Conservation (phyloP, 2,113 vertebrate species). For the Herpailurus yagouaroundi region DNA sequence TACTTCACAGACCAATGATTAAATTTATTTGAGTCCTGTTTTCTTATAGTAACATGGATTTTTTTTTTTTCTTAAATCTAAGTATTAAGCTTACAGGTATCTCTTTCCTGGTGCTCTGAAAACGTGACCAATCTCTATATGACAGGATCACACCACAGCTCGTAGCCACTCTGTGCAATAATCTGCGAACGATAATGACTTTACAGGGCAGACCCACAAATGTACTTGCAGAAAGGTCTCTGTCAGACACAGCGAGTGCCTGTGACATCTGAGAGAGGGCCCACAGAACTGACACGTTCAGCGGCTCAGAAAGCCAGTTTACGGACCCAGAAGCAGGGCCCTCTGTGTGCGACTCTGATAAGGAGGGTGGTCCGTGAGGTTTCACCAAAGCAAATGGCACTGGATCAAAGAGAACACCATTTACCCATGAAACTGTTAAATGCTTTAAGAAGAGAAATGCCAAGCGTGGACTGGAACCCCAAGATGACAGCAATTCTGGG, state of each 20-base stretch:
- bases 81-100: neutral
- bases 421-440: neutral
- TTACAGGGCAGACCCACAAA: neutral
- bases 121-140: neutral
- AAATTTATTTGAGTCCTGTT: neutral
- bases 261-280: constrained; percentile 21
- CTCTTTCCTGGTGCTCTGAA: neutral
- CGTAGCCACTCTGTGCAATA: constrained; percentile 45
- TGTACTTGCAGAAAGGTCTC: constrained; percentile 53
- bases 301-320: neutral
- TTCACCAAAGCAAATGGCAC: neutral
- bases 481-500: neutral
- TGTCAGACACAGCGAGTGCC: constrained; percentile 67
- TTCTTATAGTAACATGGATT: neutral
- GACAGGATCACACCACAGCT: constrained; percentile 74
- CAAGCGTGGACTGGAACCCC: neutral
- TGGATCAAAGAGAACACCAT: neutral
- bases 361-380: neutral
- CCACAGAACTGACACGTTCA: neutral
- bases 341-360: neutral
- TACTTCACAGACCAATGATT: neutral
- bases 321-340: neutral
- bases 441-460: constrained; percentile 17
- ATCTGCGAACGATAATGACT: constrained; percentile 62
- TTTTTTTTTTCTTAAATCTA: too few relatives aligned